Conservation (phyloP, 2,797 vertebrate species). For the Geotria australis region DNA sequence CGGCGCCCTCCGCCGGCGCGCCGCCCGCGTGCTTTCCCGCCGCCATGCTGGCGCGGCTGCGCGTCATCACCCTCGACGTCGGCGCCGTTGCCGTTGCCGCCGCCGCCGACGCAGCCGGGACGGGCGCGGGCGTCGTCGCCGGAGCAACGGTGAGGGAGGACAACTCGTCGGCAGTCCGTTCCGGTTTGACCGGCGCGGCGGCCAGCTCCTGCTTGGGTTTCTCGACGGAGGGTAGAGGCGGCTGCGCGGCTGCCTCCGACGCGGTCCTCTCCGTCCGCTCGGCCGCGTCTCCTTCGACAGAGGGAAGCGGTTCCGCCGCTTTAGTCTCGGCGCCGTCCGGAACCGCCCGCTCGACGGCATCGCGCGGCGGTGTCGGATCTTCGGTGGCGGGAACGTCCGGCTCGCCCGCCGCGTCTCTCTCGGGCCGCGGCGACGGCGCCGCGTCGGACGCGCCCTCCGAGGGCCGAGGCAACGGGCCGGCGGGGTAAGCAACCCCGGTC, state of each 20-base stretch:
- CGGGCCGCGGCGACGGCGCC: neutral
- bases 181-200: neutral
- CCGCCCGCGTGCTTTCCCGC: neutral
- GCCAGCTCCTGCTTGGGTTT: neutral
- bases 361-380: neutral
- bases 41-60: neutral
- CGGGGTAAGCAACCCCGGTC: too few species aligned
- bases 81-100: neutral
- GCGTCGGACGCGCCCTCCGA: neutral
- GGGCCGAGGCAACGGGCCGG: too few species aligned
- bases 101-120: neutral
- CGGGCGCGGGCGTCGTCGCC: neutral
- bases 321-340: neutral
- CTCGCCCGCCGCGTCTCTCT: too few species aligned
- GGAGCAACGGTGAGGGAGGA: neutral
- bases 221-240: neutral
- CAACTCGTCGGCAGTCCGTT: neutral
- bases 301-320: too few species aligned
- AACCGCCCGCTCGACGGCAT: neutral
- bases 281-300: neutral
- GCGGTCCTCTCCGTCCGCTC: neutral
- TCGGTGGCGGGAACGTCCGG: neutral
- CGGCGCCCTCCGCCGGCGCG: neutral
- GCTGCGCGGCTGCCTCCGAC: too few species aligned
- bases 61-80: neutral